Percentiles rank a stretch among this genome's conserved stretches.
These are phyloP conservation scores for Mamestra brassicae DNA, from an alignment of 2,888 invertebrate species.

Conservation along the genomic window DNA sequence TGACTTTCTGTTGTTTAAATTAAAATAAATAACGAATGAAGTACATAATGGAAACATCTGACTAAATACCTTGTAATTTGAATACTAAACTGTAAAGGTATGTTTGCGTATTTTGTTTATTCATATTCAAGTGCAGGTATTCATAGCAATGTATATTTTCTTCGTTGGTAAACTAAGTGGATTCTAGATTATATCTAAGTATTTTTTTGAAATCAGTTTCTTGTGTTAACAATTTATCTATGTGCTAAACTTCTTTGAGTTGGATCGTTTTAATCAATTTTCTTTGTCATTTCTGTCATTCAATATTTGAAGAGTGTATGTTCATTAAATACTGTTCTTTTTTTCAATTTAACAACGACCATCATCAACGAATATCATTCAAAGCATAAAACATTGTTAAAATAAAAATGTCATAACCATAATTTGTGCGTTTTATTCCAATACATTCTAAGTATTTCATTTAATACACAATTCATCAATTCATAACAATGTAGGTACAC, in stretches of 20 bases:
- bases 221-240: background rate
- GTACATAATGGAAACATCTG: conserved; percentile 27
- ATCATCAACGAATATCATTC: background rate
- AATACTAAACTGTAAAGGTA: conserved; percentile 18
- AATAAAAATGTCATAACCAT: conserved; percentile 30
- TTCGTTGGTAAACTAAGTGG: background rate
- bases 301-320: background rate
- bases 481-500: background rate
- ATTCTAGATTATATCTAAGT: background rate
- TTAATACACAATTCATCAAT: background rate
- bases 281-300: background rate
- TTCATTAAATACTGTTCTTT: conserved; percentile 7
- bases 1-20: conserved; percentile 33
- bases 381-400: background rate
- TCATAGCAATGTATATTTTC: background rate
- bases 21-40: background rate
- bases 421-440: conserved; percentile 19
- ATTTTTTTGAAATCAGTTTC: background rate
- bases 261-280: background rate
- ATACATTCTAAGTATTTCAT: background rate
- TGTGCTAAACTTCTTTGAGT: background rate
- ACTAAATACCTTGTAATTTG: conserved; percentile 19
- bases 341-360: background rate
- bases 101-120: conserved; percentile 11
- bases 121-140: background rate